Conservation (phyloP, 92 coral and sea anemone genomes). For the Zoanthus solanderi region DNA sequence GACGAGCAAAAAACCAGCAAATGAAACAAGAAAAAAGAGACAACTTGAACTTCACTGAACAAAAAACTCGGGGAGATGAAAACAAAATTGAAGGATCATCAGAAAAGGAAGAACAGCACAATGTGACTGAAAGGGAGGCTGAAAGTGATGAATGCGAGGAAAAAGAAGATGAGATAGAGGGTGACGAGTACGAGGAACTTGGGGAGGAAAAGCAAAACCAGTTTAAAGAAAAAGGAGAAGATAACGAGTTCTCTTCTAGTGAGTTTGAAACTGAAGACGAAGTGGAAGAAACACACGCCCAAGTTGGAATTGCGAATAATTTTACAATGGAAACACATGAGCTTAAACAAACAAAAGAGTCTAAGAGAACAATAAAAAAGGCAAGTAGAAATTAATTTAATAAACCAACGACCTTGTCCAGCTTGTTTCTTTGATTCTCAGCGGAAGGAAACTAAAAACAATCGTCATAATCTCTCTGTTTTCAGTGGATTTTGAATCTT, state of each 20-base stretch:
- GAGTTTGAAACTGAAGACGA: slow-evolving; percentile 43
- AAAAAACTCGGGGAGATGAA: background rate
- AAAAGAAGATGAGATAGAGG: background rate
- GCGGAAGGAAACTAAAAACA: too few relatives aligned
- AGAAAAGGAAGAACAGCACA: too few relatives aligned
- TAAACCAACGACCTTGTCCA: too few relatives aligned
- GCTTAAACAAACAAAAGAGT: slow-evolving; percentile 26
- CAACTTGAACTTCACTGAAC: background rate
- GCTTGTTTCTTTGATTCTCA: too few relatives aligned
- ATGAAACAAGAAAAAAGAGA: slow-evolving; percentile 1
- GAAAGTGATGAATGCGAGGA: background rate
- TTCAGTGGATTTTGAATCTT: too few relatives aligned
- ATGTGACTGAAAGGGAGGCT: too few relatives aligned
- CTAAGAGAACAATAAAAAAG: slow-evolving; percentile 42
- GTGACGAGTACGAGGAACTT: background rate
- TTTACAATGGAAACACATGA: background rate
- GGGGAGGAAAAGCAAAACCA: slow-evolving; percentile 20
- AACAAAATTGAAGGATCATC: background rate
- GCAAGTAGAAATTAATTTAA: background rate
- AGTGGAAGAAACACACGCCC: slow-evolving; percentile 18
- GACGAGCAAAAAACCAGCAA: slow-evolving; percentile 16
- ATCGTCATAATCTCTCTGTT: too few relatives aligned
- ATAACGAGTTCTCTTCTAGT: slow-evolving; percentile 12
- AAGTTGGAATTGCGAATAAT: background rate
- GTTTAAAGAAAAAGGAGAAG: slow-evolving; percentile 19